phyloP scores from a whole-genome alignment of 1,140 invertebrate genomes.

The Sesamia nonagrioides region DNA sequence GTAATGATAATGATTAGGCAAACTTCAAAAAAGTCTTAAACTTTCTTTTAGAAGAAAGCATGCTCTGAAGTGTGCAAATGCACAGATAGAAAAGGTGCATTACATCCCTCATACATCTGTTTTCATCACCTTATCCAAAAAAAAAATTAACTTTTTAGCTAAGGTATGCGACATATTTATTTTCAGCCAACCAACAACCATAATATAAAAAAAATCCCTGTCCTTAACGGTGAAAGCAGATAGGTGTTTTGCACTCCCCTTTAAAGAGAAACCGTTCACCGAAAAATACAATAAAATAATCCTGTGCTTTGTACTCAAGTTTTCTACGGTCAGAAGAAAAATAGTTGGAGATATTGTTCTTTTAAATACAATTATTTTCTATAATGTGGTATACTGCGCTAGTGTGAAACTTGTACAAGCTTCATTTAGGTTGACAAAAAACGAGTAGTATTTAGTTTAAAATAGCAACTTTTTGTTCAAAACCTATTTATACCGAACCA shows the following conservation, averaged over 20 bases:
- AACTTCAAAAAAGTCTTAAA: too few relatives aligned
- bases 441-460: too few relatives aligned
- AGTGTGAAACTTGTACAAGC: too few relatives aligned
- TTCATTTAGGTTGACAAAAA: too few relatives aligned
- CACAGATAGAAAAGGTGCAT: conserved; percentile 14
- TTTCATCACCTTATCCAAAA: conserved; percentile 4
- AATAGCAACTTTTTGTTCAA: too few relatives aligned
- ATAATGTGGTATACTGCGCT: background rate
- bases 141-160: background rate
- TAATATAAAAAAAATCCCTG: conserved; percentile 20
- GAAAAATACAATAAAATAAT: conserved; percentile 84
- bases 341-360: background rate
- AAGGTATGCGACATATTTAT: background rate
- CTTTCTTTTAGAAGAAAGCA: too few relatives aligned
- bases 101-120: background rate
- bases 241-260: conserved; percentile 66
- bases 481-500: too few relatives aligned
- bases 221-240: conserved; percentile 54
- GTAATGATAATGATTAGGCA: too few relatives aligned
- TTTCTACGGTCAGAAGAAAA: conserved; percentile 58
- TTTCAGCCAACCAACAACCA: background rate
- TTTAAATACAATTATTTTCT: background rate
- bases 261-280: conserved; percentile 62
- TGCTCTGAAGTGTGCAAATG: background rate
- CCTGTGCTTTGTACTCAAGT: conserved; percentile 71